Evolutionary conservation across 1,140 invertebrate genomes (phyloP).

Genomic region (Rhopalosiphum maidis): DNA sequence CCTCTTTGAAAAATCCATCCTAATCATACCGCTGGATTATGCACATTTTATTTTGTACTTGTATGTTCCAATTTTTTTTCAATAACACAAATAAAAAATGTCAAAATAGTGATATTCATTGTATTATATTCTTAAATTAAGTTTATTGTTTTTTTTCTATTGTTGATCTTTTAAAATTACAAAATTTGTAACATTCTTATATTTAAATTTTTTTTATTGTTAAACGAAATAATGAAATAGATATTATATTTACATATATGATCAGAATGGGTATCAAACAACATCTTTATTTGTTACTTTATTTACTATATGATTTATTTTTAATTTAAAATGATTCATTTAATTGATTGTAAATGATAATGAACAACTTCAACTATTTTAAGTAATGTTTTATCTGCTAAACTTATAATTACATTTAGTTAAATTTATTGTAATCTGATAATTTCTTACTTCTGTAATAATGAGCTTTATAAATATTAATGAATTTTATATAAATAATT

Average conservation of each 20-base stretch:
- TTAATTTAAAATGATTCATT: background rate
- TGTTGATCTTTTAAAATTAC: background rate
- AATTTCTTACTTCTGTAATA: conserved; percentile 23
- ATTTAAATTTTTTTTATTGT: background rate
- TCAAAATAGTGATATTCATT: conserved; percentile 2
- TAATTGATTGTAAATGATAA: background rate
- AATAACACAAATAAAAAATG: background rate
- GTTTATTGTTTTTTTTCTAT: conserved; percentile 29
- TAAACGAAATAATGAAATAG: background rate
- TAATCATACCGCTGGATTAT: background rate
- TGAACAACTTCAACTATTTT: background rate
- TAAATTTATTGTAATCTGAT: background rate
- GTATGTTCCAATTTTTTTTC: background rate
- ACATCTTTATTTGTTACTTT: background rate
- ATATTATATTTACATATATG: background rate
- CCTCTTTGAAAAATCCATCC: background rate
- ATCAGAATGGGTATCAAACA: background rate
- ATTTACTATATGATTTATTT: background rate
- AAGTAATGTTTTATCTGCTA: background rate
- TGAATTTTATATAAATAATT: conserved; percentile 14
- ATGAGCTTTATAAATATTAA: background rate
- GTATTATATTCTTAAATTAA: conserved; percentile 28
- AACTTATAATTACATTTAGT: background rate
- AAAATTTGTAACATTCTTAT: background rate
- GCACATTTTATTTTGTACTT: background rate